A percentile compares a stretch with the other conserved stretches of the same genome.
These are phyloP conservation scores for Electrona antarctica DNA, from an alignment of 2,113 vertebrate genomes.

Conservation along the genomic window DNA sequence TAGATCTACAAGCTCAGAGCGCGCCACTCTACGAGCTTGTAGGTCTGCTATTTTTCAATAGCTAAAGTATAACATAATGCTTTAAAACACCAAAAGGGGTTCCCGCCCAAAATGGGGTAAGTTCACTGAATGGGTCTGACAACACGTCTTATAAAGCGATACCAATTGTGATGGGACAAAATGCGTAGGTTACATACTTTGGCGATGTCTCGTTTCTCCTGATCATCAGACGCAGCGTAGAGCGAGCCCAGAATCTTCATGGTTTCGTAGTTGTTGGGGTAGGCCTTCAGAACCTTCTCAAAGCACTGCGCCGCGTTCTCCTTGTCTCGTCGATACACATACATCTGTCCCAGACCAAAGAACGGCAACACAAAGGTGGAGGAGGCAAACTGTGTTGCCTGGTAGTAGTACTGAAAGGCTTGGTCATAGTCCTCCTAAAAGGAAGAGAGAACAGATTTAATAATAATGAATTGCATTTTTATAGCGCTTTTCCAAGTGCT, in stretches of 20 bases:
- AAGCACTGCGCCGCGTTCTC: conserved; percentile 99
- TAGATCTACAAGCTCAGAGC: too few species aligned
- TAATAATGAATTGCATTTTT: too few species aligned
- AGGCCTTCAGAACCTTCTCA: conserved; percentile 97
- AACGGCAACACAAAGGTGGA: conserved; percentile 96
- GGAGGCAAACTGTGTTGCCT: conserved; percentile 98
- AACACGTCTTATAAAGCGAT: too few species aligned
- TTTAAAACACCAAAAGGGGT: too few species aligned
- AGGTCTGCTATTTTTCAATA: too few species aligned
- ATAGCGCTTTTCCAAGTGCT: too few species aligned
- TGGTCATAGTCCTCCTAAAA: conserved; percentile 97
- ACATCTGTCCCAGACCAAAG: conserved; percentile 99
- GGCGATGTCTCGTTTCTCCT: conserved; percentile 96
- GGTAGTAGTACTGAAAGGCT: conserved; percentile 99
- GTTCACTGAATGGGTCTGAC: too few species aligned
- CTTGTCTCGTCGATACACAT: conserved; percentile 96
- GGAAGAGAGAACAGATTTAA: neutral
- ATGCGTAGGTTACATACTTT: conserved; percentile 79
- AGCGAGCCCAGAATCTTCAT: conserved; percentile 99
- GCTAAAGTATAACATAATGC: too few species aligned
- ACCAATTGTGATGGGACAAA: neutral
- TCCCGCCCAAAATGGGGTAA: too few species aligned
- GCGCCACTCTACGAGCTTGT: too few species aligned
- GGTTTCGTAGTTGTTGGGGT: conserved; percentile 98
- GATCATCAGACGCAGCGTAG: conserved; percentile 96